Conservation (phyloP, 1,140 invertebrate genomes). For the Ceratina calcarata region DNA sequence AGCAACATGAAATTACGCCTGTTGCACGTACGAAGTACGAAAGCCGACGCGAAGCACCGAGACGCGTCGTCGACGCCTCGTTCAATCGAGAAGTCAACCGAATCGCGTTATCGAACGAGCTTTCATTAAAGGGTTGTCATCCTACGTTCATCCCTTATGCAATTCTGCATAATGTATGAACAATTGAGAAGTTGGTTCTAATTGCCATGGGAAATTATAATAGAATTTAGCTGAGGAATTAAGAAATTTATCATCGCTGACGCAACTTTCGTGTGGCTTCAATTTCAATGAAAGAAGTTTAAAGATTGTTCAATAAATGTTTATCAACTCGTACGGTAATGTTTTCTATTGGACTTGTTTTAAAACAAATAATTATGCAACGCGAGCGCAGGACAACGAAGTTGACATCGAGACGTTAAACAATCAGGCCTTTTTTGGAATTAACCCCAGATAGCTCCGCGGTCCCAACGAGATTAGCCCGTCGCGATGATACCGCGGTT, state of each 20-base stretch:
- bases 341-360: too few species aligned
- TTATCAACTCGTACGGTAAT: too few species aligned
- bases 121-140: neutral
- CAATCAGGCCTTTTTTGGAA: conserved; percentile 5
- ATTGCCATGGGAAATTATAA: too few species aligned
- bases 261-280: neutral
- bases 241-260: neutral
- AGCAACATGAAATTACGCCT: conserved; percentile 31
- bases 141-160: neutral
- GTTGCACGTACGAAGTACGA: neutral
- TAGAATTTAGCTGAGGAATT: too few species aligned
- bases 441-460: conserved; percentile 37
- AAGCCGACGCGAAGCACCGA: neutral
- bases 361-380: conserved; percentile 6
- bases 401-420: neutral
- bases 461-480: neutral
- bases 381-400: neutral
- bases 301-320: too few species aligned
- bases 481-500: conserved; percentile 5
- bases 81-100: neutral
- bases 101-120: neutral
- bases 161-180: too few species aligned
- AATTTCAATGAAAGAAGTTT: neutral
- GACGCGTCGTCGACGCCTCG: neutral
- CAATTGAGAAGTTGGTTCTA: too few species aligned